Evolutionary conservation across 1,140 invertebrate genomes (phyloP), one percentile per base, ranked within the genome.

Genomic region (Cotesia typhae): DNA sequence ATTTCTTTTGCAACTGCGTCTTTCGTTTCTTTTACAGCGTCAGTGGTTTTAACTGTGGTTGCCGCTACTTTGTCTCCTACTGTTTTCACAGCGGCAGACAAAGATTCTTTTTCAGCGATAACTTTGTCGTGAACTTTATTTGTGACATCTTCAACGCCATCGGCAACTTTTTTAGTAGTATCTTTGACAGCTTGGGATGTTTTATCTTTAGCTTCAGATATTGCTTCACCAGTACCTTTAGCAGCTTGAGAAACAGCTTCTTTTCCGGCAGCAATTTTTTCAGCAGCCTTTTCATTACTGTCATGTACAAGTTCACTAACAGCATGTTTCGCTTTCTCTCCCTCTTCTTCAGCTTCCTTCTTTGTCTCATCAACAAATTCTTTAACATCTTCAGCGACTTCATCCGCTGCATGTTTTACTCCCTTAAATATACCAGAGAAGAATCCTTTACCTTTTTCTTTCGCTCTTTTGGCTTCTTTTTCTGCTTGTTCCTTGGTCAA

Each of bases 381-480:
- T 53, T 78, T 75, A 5, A 73, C 68, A 12, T 80, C 78, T 4
- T 75, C 72, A 36, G 70, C 35, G 12, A 70, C 61, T 38, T 74
- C 77, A 14, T 79, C 76, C 0, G 55, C 68, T 0, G 83, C 77
- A 52, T 84, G 77, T 12, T 81, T 82, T 0, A 76, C 71, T 1
- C 79, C 76, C 52, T 80, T 80, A 10, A 82, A 76, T 53, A 75
- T 75, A 5, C 71, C 74, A 7, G 76, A 77, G 20, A 76, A 67
- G 35, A 75, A 77, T 7, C 75, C 74, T 20, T 70, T 53, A 20
- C 51, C 59, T 61, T 74, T 73, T 4, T 67, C 74, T 61, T 75
- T 77, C 17, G 64, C 64, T 52, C 74, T 74, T 37, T 74, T 75
- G 7, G 51, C 59, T 37, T 73, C 67, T 36, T 74, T 67, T 17